Evolutionary conservation across 2,113 vertebrate species (phyloP), one percentile per base, ranked within the genome.

Genomic region (Malurus elegans): DNA sequence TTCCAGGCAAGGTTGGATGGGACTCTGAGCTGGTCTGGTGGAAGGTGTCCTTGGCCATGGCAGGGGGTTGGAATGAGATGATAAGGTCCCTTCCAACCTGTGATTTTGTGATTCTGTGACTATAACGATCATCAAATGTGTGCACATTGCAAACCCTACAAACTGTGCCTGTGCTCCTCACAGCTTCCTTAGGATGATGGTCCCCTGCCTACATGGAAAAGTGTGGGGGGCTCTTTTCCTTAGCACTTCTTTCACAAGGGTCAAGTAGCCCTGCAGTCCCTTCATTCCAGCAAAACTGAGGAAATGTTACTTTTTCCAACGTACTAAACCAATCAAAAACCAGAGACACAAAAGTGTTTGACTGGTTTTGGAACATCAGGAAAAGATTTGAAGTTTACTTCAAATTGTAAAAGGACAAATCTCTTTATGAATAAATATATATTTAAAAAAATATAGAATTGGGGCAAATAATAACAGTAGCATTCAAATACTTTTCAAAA

Each of bases 141-240:
- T 50, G 12, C 28, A 10, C 23, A 4, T 5, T 48, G 40, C n/a
- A 61, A 38, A 53, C 20, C 11, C 21, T 20, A 3, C 10, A 50
- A 65, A 24, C 10, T 1, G 0, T 64, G 11, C 11, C 24, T 38
- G 6, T 38, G 23, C 11, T 72, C 15, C 29, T 78, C 58, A 78
- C 48, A 32, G 29, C 2, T 44, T 38, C 2, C 0, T 10, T 10
- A 65, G 28, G 42, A 20, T 53, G 19, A 47, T 29, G 14, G 4
- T 72, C 5, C 14, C 29, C 18, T 40, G 26, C 9, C 44, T 32
- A 12, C 5, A 8, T 12, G 19, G 53, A 58, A 57, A 58, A n/a
- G 2, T 1, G 0, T 18, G 32, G 25, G 10, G 10, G 74, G 14
- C 12, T 70, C 1, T 21, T 88, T 76, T 86, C 19, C 18, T 60